Percentiles rank a stretch among this genome's conserved stretches.
Conservation (phyloP, 2,888 invertebrate species). For the Acleris holmiana region DNA sequence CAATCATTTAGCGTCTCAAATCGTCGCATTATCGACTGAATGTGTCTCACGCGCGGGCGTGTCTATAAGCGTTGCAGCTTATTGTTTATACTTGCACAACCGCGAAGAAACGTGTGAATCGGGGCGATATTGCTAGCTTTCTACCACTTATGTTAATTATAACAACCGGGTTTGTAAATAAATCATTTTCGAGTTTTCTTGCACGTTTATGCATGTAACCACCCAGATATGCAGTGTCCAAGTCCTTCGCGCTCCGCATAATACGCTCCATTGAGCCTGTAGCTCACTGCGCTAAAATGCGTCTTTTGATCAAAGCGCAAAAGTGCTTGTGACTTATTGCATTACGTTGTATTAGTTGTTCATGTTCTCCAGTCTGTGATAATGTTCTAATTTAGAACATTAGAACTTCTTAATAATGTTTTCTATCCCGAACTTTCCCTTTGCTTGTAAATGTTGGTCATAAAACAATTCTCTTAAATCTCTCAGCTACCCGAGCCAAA, state of each 20-base stretch:
- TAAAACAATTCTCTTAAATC: too few relatives aligned
- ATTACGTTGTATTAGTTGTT: too few relatives aligned
- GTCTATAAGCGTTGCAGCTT: conserved; percentile 31
- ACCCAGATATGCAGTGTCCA: conserved; percentile 17
- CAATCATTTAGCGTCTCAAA: conserved; percentile 62
- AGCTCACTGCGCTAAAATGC: conserved; percentile 10
- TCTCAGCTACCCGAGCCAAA: not conserved
- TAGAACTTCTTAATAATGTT: too few relatives aligned
- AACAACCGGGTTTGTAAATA: conserved; percentile 20
- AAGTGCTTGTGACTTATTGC: not conserved
- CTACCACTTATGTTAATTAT: conserved; percentile 34
- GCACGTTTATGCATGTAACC: conserved; percentile 1
- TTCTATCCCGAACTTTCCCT: too few relatives aligned
- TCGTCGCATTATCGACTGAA: conserved; percentile 57
- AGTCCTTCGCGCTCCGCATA: conserved; percentile 12
- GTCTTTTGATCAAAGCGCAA: conserved; percentile 21
- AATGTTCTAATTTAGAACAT: too few relatives aligned
- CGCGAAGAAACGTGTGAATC: conserved; percentile 37
- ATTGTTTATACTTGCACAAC: conserved; percentile 37
- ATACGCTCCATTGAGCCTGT: conserved; percentile 19
- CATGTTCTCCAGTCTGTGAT: too few relatives aligned
- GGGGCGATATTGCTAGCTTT: conserved; percentile 38
- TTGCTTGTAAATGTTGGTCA: too few relatives aligned
- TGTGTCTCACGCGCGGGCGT: conserved; percentile 52
- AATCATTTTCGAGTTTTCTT: conserved; percentile 20